phyloP scores from a whole-genome alignment of 2,113 vertebrate genomes.

The Aptenodytes patagonicus region DNA sequence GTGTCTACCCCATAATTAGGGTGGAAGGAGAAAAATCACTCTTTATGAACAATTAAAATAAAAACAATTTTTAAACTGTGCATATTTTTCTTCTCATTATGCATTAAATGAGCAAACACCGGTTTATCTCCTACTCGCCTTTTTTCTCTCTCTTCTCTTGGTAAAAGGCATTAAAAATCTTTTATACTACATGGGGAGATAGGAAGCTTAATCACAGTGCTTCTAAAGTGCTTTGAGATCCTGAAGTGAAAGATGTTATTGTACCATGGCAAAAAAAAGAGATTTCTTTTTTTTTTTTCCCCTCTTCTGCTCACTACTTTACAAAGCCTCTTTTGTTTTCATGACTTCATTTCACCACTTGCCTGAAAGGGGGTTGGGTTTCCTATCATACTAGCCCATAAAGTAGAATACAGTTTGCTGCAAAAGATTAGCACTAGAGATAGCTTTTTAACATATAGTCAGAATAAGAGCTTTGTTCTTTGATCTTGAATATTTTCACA shows the following conservation, averaged over 20 bases:
- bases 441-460: background rate
- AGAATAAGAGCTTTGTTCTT: background rate
- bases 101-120: background rate
- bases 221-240: background rate
- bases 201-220: constrained; percentile 12
- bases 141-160: background rate
- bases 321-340: background rate
- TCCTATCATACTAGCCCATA: background rate
- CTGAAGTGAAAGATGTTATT: constrained; percentile 4
- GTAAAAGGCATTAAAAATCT: background rate
- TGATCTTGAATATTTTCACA: background rate
- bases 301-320: background rate
- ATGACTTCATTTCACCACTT: background rate
- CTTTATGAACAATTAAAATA: background rate
- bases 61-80: constrained; percentile 9
- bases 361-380: background rate
- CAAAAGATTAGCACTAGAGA: background rate
- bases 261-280: background rate
- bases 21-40: background rate
- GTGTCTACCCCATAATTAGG: background rate
- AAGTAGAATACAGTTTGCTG: background rate
- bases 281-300: fast-evolving
- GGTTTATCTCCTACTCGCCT: background rate
- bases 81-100: background rate
- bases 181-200: background rate